Base-by-base conservation (phyloP, 2,888 invertebrate species). In the Volucella bombylans region DNA sequence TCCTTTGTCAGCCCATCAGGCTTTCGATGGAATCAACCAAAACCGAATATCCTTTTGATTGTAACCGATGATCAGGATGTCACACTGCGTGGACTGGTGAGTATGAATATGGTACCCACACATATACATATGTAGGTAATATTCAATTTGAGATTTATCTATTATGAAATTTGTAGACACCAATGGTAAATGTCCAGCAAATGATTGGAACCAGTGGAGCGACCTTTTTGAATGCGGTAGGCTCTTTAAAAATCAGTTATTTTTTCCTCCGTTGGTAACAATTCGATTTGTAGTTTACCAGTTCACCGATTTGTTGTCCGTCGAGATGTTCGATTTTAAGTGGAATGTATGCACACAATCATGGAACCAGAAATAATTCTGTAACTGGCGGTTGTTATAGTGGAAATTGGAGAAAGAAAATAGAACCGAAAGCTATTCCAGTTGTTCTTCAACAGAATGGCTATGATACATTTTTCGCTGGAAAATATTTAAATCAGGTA, bases 401-500 rank as follows among this genome's bases (percentile, higher is more conserved):
- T 41, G 62, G 85, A 0, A 69, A 90, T 8, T 98, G 97, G 97
- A 94, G 94, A 88, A 89, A 92, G 12, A 89, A 90, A 6, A 91
- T 93, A 6, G 97, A 98, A 90, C 91, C 91, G 0, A 90, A 92
- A 0, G 94, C 96, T 1, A 95, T 97, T 88, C 96, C 96, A 0
- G 93, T 94, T 0, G 90, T 94, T 50, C 91, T 98, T 43, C 93
- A 95, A 69, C 89, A 92, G 0, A 94, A 93, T 0, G 94, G 94
- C 0, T 98, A 98, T 89, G 93, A 92, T 6, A 98, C 97, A 0
- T 97, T 98, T 90, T 98, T 97, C 90, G 97, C 96, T 87, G 98
- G 98, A 62, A 98, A 98, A 93, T 98, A 98, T 92, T 92, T 98
- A 86, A 98, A 98, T 92, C 94, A 96, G 93, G 97, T 96, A 89